Percentiles rank a stretch among this genome's conserved stretches.
Evolutionary conservation across 2,888 invertebrate species (phyloP).

Genomic region (Leucoma salicis): DNA sequence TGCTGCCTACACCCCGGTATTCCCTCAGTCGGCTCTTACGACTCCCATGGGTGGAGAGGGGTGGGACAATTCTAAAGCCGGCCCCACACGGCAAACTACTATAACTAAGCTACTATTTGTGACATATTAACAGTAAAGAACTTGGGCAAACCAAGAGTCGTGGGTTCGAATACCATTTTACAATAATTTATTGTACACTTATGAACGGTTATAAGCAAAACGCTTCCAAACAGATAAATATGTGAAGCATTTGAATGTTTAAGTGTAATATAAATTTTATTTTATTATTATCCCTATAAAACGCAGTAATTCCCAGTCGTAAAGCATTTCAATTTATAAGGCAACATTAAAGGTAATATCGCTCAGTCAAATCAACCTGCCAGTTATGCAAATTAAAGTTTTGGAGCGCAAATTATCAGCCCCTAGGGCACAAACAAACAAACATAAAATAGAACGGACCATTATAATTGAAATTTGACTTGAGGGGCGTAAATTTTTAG

Average conservation of each 20-base stretch:
- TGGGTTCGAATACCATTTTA: too few species aligned
- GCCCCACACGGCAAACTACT: too few species aligned
- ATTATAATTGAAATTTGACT: conserved; percentile 36
- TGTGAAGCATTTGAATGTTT: neutral
- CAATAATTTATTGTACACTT: too few species aligned
- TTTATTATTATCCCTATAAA: conserved; percentile 9
- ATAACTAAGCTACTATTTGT: too few species aligned
- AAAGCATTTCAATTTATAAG: conserved; percentile 19
- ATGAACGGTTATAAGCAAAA: too few species aligned
- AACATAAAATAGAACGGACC: conserved; percentile 27
- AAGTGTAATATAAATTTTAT: conserved; percentile 5
- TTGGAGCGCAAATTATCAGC: conserved; percentile 28
- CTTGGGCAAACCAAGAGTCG: too few species aligned
- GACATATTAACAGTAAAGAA: too few species aligned
- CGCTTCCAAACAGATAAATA: too few species aligned
- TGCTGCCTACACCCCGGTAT: too few species aligned
- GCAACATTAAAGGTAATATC: conserved; percentile 23
- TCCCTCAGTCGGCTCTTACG: too few species aligned
- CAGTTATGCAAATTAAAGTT: conserved; percentile 34
- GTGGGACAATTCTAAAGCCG: too few species aligned
- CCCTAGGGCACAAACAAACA: conserved; percentile 29
- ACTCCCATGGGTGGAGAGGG: too few species aligned
- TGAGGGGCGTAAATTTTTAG: conserved; percentile 26
- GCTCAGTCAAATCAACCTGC: conserved; percentile 20
- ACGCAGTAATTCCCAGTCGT: conserved; percentile 10